phyloP scores from a whole-genome alignment of 2,113 vertebrate species.

The Sisor rabdophorus region DNA sequence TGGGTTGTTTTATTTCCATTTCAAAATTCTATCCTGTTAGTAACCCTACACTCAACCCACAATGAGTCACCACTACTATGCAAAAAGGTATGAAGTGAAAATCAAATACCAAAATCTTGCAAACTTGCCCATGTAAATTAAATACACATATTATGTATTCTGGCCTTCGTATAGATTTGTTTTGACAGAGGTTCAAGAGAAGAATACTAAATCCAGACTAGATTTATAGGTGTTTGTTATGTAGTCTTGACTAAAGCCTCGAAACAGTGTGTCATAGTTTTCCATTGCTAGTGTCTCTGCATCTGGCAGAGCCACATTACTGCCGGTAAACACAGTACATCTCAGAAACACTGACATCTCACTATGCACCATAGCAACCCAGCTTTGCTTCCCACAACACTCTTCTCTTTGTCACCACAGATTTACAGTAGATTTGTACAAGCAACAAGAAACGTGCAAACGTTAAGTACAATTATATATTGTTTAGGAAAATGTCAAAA shows the following conservation, averaged over 20 bases:
- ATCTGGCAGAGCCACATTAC: constrained; percentile 22
- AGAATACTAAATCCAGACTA: background rate
- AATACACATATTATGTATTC: background rate
- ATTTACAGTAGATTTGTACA: constrained; percentile 2
- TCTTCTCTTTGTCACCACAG: background rate
- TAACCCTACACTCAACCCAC: constrained; percentile 26
- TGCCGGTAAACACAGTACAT: constrained; percentile 15
- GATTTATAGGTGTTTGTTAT: constrained; percentile 15
- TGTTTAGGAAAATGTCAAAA: background rate
- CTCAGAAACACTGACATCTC: constrained; percentile 3
- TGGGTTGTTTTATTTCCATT: constrained; percentile 51
- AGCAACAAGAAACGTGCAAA: too few relatives aligned
- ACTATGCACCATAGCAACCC: constrained; percentile 1
- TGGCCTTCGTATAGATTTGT: background rate
- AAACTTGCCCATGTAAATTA: background rate
- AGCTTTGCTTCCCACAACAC: constrained; percentile 1
- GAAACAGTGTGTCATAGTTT: constrained; percentile 7
- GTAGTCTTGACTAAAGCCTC: constrained; percentile 25
- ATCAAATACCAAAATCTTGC: constrained; percentile 7
- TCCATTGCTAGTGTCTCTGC: constrained; percentile 5
- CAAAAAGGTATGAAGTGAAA: constrained; percentile 20
- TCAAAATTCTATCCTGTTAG: constrained; percentile 53
- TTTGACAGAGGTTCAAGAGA: background rate
- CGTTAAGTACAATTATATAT: too few relatives aligned
- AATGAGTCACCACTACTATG: constrained; percentile 29